Evolutionary conservation across 2,113 vertebrate genomes (phyloP), one percentile per base, ranked within the genome.

Genomic region (Aplodontia rufa): DNA sequence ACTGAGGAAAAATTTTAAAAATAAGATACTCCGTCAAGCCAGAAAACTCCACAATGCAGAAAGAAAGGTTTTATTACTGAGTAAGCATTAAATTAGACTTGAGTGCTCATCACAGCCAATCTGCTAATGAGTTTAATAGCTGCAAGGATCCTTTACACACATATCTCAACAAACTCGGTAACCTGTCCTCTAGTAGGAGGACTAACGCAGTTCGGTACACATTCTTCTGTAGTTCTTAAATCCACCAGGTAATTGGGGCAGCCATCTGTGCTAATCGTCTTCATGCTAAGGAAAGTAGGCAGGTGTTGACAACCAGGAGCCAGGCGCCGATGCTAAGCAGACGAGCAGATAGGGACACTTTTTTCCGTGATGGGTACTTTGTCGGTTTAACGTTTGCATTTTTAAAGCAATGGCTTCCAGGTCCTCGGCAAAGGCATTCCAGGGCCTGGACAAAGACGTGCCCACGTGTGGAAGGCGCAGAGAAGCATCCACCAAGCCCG

Each of bases 1-100:
- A 89, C 8, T 35, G n/a, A 93, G 66, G 17, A 37, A 91, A 89
- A 92, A 62, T 42, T 62, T n/a, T 49, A 26, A 85, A 92, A 94
- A 66, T 49, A 45, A 60, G 89, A 81, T n/a, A 71, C 35, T 7
- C 71, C 80, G 84, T 66, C 88, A 95, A 91, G 35, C 3, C 40
- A 94, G 71, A 87, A 91, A 81, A 91, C 66, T 78, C 80, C 64
- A 76, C 20, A 40, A 75, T 32, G 30, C 22, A 81, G 55, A 93
- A 87, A 82, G 49, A 58, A 49, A 28, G 32, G 32, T 78, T 72
- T 88, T 88, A 66, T 76, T 78, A 60, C 7, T 78, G 53, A 94
- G 13, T n/a, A 78, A 60, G 11, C 84, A 72, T 72, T 94, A 69
- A 93, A 87, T 37, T 68, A 68, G 49, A 47, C 30, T 87, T 68